Evolutionary conservation across 2,113 vertebrate species (phyloP).

Genomic region (Galbula dea): DNA sequence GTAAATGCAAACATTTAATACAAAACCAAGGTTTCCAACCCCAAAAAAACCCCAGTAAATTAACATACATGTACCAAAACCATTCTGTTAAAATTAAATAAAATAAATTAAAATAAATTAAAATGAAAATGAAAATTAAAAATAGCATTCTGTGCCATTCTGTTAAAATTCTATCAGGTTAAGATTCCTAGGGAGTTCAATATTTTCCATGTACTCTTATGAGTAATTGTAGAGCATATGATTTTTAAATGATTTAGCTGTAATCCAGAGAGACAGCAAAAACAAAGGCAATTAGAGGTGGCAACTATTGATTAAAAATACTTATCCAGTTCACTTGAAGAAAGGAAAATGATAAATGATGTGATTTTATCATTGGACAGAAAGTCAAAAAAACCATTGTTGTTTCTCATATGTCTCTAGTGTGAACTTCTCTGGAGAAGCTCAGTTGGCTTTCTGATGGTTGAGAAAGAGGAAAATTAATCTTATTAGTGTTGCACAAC

Average conservation of each 20-base stretch:
- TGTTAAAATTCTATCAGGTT: neutral
- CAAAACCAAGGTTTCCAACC: neutral
- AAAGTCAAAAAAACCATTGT: neutral
- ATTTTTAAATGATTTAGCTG: slow-evolving; percentile 52
- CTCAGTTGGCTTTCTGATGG: neutral
- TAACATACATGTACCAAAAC: neutral
- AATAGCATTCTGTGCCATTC: neutral
- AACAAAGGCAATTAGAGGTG: slow-evolving; percentile 38
- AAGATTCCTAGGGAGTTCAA: neutral
- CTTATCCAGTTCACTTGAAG: neutral
- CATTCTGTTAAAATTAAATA: neutral
- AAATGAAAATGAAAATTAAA: no score
- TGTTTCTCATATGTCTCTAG: neutral
- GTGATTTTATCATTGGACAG: neutral
- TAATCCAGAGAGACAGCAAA: slow-evolving; percentile 41
- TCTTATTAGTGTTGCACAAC: neutral
- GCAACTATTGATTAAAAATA: slow-evolving; percentile 48
- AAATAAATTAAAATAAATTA: no score
- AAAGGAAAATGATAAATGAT: slow-evolving; percentile 39
- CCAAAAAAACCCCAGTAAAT: neutral
- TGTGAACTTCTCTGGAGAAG: slow-evolving; percentile 4
- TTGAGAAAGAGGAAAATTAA: neutral
- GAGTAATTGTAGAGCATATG: neutral
- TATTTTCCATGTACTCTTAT: neutral
- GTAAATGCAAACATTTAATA: neutral